phyloP scores from a whole-genome alignment of 2,888 invertebrate genomes.

The Chalcis sispes region DNA sequence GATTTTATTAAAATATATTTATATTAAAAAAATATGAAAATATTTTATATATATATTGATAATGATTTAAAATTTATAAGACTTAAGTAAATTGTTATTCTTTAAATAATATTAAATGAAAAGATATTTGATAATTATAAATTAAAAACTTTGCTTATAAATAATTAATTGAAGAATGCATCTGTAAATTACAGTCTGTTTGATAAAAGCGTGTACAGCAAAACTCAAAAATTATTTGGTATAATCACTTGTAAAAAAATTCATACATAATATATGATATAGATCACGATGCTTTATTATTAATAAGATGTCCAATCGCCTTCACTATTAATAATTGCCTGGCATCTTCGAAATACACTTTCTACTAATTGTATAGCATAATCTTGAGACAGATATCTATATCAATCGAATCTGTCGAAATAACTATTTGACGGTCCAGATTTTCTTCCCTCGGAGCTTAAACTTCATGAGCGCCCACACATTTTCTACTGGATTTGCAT shows the following conservation, averaged over 20 bases:
- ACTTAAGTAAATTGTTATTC: constrained; percentile 19
- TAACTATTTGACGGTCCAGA: too few relatives aligned
- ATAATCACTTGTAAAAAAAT: not conserved
- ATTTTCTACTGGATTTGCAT: too few relatives aligned
- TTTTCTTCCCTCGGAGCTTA: too few relatives aligned
- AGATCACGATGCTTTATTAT: too few relatives aligned
- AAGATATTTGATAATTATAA: not conserved
- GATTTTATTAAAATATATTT: constrained; percentile 14
- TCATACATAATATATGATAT: too few relatives aligned
- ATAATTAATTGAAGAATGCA: not conserved
- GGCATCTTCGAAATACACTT: too few relatives aligned
- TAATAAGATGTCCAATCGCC: too few relatives aligned
- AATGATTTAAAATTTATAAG: constrained; percentile 6
- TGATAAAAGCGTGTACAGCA: not conserved
- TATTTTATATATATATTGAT: constrained; percentile 6
- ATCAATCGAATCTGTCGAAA: too few relatives aligned
- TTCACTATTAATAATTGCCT: too few relatives aligned
- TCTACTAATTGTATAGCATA: too few relatives aligned
- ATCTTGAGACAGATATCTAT: too few relatives aligned
- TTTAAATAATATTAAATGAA: constrained; percentile 10
- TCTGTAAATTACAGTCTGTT: not conserved
- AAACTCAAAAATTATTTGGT: not conserved
- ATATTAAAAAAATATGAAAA: constrained; percentile 11
- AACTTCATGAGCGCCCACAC: too few relatives aligned
- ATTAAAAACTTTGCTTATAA: not conserved